These are phyloP conservation scores for Halesus radiatus DNA, from an alignment of 1,140 invertebrate genomes.

Conservation along the genomic window DNA sequence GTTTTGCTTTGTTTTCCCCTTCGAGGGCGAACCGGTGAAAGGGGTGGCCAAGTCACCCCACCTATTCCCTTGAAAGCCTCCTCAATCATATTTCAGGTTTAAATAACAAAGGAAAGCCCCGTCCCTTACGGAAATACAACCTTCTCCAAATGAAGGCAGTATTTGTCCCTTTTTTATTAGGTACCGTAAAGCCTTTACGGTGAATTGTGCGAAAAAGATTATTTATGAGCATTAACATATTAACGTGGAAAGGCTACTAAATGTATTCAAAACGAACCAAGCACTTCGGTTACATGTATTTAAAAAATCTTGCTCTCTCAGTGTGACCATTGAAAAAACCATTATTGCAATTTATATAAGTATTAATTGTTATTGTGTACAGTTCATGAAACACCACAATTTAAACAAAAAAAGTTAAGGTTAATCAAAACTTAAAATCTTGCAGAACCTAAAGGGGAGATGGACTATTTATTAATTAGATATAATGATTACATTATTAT, in stretches of 20 bases:
- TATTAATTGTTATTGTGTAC: too few relatives aligned
- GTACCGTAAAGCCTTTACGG: background rate
- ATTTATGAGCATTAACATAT: background rate
- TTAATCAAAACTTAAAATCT: too few relatives aligned
- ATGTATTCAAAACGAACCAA: background rate
- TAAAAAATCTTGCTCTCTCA: too few relatives aligned
- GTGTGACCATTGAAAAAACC: too few relatives aligned
- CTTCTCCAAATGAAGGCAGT: background rate
- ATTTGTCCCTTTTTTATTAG: conserved; percentile 9
- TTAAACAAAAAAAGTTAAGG: too few relatives aligned
- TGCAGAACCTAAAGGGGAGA: too few relatives aligned
- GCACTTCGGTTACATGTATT: too few relatives aligned
- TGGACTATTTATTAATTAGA: too few relatives aligned
- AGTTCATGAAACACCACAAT: too few relatives aligned
- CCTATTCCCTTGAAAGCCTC: background rate
- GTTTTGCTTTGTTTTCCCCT: conserved; percentile 10
- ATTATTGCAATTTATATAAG: too few relatives aligned
- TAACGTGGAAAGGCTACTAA: background rate
- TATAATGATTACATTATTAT: too few relatives aligned
- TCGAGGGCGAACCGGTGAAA: background rate
- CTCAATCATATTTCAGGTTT: conserved; percentile 29
- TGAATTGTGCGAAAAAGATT: background rate
- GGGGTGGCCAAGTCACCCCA: background rate
- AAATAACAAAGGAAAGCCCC: conserved; percentile 18
- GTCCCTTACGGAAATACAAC: conserved; percentile 18